Conservation (phyloP, 2,113 vertebrate genomes). For the Passer montanus region DNA sequence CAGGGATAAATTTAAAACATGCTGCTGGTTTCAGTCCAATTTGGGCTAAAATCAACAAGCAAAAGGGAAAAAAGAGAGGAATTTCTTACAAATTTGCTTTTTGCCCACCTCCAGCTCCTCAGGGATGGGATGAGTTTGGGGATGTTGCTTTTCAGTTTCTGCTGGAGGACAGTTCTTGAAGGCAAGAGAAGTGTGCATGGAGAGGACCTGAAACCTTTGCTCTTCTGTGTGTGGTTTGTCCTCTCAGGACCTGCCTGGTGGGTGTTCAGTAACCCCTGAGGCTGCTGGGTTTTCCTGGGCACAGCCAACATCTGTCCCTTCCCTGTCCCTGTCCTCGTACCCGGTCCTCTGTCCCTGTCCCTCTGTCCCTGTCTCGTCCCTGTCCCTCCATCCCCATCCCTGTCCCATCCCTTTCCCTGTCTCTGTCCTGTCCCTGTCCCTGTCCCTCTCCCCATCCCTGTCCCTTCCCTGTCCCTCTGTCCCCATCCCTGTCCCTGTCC, state of each 20-base stretch:
- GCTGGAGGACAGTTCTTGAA: background rate
- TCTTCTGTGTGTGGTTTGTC: background rate
- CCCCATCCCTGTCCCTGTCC: no score
- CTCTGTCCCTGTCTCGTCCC: no score
- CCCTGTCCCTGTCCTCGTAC: no score
- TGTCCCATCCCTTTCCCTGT: no score
- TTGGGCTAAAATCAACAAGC: background rate
- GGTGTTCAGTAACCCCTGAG: background rate
- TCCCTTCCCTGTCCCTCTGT: background rate
- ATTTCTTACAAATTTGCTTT: slow-evolving; percentile 15
- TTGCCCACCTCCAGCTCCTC: background rate
- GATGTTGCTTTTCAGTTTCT: background rate
- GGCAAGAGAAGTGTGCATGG: background rate
- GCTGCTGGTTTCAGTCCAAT: background rate
- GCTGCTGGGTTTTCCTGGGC: background rate
- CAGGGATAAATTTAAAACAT: background rate
- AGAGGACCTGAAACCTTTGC: background rate
- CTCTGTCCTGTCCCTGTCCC: background rate
- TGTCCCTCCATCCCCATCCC: background rate
- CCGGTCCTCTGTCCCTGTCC: no score
- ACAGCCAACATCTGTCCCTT: background rate
- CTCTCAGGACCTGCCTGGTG: background rate
- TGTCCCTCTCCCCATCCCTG: no score
- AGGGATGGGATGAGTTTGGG: background rate
- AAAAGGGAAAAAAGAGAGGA: background rate